phyloP scores from a whole-genome alignment of 2,113 vertebrate species.

The Ictalurus furcatus region DNA sequence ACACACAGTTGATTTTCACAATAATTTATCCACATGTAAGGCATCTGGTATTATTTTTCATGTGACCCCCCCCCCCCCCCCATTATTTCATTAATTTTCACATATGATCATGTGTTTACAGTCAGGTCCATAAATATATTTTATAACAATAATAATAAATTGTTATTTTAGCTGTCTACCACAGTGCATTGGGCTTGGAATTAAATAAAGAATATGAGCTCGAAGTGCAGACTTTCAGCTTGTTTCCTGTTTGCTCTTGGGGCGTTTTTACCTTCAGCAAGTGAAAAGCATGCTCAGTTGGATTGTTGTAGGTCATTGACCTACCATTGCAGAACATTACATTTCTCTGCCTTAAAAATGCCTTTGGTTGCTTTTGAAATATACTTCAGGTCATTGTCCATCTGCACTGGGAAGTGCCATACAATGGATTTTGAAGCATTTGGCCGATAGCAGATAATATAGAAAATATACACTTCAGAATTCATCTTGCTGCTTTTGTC shows the following conservation, averaged over 20 bases:
- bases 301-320: neutral
- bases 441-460: neutral
- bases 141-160: neutral
- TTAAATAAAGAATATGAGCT: neutral
- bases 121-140: neutral
- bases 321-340: neutral
- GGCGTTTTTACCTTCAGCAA: neutral
- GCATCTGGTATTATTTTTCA: neutral
- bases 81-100: neutral
- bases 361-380: neutral
- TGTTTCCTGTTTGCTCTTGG: neutral
- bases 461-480: neutral
- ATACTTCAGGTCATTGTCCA: neutral
- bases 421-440: neutral
- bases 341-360: neutral
- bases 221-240: neutral
- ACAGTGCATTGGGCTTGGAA: neutral
- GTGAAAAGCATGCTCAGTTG: neutral
- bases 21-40: neutral
- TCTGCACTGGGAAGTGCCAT: neutral
- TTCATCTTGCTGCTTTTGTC: neutral
- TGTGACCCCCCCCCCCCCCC: neutral
- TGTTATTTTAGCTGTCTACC: neutral
- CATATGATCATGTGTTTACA: neutral
- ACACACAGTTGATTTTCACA: neutral